Percentiles rank a stretch among this genome's conserved stretches.
Conservation (phyloP, 1,140 invertebrate genomes). For the Dufourea novaeangliae region DNA sequence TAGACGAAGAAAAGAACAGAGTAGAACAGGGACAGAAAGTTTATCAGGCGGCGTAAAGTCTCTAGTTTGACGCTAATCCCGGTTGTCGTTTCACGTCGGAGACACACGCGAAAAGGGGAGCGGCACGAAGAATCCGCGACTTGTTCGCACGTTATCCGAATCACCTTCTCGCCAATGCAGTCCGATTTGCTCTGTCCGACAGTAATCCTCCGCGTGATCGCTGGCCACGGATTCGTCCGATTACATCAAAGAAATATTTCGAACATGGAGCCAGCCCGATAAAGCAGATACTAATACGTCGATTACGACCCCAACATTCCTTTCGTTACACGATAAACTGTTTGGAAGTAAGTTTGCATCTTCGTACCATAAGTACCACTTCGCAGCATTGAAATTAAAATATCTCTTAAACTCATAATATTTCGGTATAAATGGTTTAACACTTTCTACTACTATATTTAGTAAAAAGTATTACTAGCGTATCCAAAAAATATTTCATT, state of each 20-base stretch:
- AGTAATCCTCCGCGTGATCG: constrained; percentile 60
- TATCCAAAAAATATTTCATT: too few species aligned
- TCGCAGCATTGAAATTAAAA: too few species aligned
- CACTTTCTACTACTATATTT: too few species aligned
- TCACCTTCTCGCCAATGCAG: constrained; percentile 40
- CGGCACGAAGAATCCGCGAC: constrained; percentile 43
- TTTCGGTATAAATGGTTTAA: too few species aligned
- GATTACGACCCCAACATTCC: constrained; percentile 15
- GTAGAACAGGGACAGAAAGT: constrained; percentile 1
- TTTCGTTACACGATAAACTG: background rate
- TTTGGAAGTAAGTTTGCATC: too few species aligned
- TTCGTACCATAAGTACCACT: too few species aligned
- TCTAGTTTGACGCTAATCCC: constrained; percentile 64
- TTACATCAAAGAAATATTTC: constrained; percentile 26
- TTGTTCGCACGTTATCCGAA: constrained; percentile 62
- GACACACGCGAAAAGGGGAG: constrained; percentile 50
- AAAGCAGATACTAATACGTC: constrained; percentile 40
- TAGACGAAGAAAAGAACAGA: background rate
- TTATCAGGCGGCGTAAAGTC: constrained; percentile 57
- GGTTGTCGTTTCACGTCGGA: constrained; percentile 39
- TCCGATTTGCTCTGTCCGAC: constrained; percentile 58
- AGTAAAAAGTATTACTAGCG: too few species aligned
- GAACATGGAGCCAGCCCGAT: background rate
- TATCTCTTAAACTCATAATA: too few species aligned
- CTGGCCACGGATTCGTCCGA: constrained; percentile 24